Base-by-base conservation (phyloP, 2,113 vertebrate genomes). In the Glareola pratincola region DNA sequence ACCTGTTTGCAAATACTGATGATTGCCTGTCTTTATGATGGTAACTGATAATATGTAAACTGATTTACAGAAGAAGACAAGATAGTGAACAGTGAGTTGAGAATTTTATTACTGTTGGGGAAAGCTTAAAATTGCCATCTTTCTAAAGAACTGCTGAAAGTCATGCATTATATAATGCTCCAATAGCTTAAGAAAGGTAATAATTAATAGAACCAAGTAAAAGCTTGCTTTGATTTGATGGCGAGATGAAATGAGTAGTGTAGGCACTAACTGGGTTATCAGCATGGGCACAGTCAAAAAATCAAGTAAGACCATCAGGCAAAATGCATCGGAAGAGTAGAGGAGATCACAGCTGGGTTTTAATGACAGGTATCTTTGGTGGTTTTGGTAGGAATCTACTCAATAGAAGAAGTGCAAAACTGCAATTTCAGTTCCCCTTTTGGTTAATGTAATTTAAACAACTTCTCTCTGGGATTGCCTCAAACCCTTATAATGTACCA, bases 351-450 rank as follows among this genome's bases (percentile, higher is more conserved):
- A 71, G 50, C 37, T 89, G n/a, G 0, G 30, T 41, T 81, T 87
- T 84, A 75, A 56, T 88, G 75, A 36, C 71, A 79, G 41, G 37
- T 91, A 41, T 54, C 48, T 90, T 56, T 56, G 45, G 39, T 76
- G 67, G 1, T 91, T 92, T 90, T 89, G 41, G 39, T 60, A 39
- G 11, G 15, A 92, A 48, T n/a, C 50, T 68, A 78, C 77, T 95
- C 56, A 87, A 88, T 59, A 87, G 80, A 88, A 77, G 80, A 87
- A 91, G 76, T 92, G 27, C 51, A 96, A 91, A 96, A 78, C 37
- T 71, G 36, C 73, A 84, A 81, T 95, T 96, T 96, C 89, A 89
- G 68, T 94, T 94, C 60, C 37, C 21, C 30, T 96, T 95, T 89
- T 97, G 84, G 80, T 84, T 84, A 81, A 60, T 91, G 26, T 81